These are phyloP conservation scores for Phalacrocorax aristotelis DNA, from an alignment of 2,113 vertebrate species.

Conservation along the genomic window DNA sequence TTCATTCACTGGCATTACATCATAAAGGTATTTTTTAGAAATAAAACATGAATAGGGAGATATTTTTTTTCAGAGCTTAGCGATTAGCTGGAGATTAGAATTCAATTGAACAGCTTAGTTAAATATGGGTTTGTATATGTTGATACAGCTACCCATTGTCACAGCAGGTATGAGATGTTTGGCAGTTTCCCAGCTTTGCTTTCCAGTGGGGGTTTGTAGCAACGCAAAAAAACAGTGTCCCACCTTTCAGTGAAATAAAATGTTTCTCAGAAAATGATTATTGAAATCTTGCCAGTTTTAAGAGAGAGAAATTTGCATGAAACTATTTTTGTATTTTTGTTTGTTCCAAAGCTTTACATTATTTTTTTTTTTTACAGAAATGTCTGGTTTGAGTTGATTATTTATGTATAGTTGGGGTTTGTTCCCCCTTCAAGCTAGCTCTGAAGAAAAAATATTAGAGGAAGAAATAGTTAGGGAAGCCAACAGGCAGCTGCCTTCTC, in stretches of 20 bases:
- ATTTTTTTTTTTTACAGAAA: not conserved
- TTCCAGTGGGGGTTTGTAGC: not conserved
- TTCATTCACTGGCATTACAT: conserved; percentile 34
- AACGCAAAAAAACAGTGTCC: not conserved
- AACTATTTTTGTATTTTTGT: not conserved
- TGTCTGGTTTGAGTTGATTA: not conserved
- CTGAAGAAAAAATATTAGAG: conserved; percentile 9
- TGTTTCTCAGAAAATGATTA: not conserved
- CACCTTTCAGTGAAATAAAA: not conserved
- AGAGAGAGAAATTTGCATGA: not conserved
- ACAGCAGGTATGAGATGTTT: conserved; percentile 46
- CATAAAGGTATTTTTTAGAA: conserved; percentile 51
- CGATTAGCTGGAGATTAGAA: conserved; percentile 60
- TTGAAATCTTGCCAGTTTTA: not conserved
- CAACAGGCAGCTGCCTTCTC: conserved; percentile 27
- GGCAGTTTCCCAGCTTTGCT: conserved; percentile 47
- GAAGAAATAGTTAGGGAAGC: conserved; percentile 22
- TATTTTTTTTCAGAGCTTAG: not conserved
- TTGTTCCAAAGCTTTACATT: not conserved
- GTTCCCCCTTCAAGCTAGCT: not conserved
- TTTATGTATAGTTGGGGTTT: not conserved
- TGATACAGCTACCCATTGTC: conserved; percentile 49
- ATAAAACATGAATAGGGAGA: conserved; percentile 50
- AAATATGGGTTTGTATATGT: conserved; percentile 33
- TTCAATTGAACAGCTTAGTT: conserved; percentile 52